Conservation (phyloP, 2,888 invertebrate genomes). For the Calliopum simillimum region DNA sequence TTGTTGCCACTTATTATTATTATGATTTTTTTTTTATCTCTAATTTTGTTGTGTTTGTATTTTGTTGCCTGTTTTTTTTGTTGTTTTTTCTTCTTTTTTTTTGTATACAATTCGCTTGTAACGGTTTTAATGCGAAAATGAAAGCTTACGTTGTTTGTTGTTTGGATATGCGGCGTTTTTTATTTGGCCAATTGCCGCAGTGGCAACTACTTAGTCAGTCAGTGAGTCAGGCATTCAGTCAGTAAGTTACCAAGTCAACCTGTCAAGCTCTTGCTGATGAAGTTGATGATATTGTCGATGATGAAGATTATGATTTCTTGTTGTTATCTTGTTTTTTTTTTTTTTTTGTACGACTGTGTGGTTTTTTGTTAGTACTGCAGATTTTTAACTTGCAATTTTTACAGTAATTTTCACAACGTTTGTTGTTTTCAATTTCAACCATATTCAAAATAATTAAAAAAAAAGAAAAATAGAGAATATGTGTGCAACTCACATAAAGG, state of each 20-base stretch:
- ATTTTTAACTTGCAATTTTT: too few species aligned
- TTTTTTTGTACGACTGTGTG: neutral
- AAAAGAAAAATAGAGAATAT: too few species aligned
- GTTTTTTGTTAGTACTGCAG: neutral
- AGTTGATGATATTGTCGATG: neutral
- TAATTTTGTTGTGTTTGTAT: conserved; percentile 23
- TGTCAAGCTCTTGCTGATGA: conserved; percentile 1
- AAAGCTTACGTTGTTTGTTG: conserved; percentile 52
- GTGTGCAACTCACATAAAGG: too few species aligned
- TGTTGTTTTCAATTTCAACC: too few species aligned
- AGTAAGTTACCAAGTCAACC: too few species aligned
- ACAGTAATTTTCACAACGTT: too few species aligned
- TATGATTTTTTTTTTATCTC: conserved; percentile 12
- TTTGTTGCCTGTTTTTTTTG: conserved; percentile 32
- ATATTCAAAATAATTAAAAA: too few species aligned
- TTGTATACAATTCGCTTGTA: conserved; percentile 52
- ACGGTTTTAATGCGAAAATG: conserved; percentile 63
- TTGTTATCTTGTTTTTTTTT: neutral
- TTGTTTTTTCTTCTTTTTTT: conserved; percentile 22
- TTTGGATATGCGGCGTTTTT: neutral
- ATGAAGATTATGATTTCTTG: neutral
- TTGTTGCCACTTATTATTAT: conserved; percentile 33
- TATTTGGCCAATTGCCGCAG: conserved; percentile 28
- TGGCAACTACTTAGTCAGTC: neutral
- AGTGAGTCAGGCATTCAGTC: too few species aligned